Evolutionary conservation across 2,888 invertebrate genomes (phyloP).

Genomic region (Elaeidobius kamerunicus): DNA sequence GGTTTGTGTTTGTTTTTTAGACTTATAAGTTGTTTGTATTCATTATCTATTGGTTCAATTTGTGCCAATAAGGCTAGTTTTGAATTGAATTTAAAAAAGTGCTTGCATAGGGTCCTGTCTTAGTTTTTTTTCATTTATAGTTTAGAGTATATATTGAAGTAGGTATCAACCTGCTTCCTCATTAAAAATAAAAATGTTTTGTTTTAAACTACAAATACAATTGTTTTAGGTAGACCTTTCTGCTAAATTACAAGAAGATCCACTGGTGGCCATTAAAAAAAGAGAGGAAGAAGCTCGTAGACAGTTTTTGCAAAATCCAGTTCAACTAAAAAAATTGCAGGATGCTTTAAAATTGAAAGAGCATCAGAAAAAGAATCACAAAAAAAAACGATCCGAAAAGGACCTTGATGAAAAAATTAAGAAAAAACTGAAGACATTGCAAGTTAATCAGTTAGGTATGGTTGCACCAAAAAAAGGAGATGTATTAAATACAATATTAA

Average conservation of each 20-base stretch:
- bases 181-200: too few relatives aligned
- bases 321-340: conserved; percentile 83
- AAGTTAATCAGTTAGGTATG: conserved; percentile 27
- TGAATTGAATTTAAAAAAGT: too few relatives aligned
- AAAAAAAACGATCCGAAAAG: conserved; percentile 40
- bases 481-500: conserved; percentile 66
- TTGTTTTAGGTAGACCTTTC: conserved; percentile 78
- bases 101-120: too few relatives aligned
- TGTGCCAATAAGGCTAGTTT: too few relatives aligned
- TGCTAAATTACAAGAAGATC: conserved; percentile 91
- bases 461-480: too few relatives aligned
- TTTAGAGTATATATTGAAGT: too few relatives aligned
- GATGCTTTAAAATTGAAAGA: conserved; percentile 66
- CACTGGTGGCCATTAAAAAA: conserved; percentile 83
- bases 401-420: conserved; percentile 42
- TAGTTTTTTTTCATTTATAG: too few relatives aligned
- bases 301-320: conserved; percentile 85
- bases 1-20: too few relatives aligned
- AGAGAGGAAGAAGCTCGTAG: conserved; percentile 84
- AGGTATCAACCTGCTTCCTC: too few relatives aligned
- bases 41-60: too few relatives aligned
- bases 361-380: conserved; percentile 52
- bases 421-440: conserved; percentile 42
- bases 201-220: too few relatives aligned
- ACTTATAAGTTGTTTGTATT: too few relatives aligned